These are phyloP conservation scores for Periphyllus acericola DNA, from an alignment of 2,888 invertebrate genomes.

Conservation along the genomic window DNA sequence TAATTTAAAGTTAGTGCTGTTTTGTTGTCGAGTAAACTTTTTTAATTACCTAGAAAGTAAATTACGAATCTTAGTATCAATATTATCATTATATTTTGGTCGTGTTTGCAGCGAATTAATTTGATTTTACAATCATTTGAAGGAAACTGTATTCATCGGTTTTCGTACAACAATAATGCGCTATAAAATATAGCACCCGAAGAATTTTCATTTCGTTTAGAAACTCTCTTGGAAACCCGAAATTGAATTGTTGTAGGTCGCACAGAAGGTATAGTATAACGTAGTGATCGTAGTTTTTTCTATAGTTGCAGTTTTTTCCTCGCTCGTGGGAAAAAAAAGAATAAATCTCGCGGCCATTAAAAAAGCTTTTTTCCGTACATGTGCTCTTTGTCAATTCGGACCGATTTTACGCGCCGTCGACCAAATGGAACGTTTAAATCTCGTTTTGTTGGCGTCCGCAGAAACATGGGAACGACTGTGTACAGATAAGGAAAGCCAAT, in stretches of 20 bases:
- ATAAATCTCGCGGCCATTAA: constrained; percentile 57
- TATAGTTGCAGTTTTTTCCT: neutral
- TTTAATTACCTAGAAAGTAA: no score
- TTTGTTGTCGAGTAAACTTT: no score
- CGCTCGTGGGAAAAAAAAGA: neutral
- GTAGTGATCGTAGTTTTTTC: constrained; percentile 24
- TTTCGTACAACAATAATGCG: neutral
- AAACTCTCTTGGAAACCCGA: neutral
- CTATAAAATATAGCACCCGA: neutral
- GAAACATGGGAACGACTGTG: constrained; percentile 2
- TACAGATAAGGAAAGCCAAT: constrained; percentile 49
- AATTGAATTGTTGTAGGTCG: neutral
- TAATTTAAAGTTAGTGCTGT: no score
- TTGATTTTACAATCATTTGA: no score
- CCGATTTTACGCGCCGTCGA: constrained; percentile 57
- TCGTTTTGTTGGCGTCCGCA: constrained; percentile 31
- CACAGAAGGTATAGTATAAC: neutral
- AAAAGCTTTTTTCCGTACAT: constrained; percentile 40
- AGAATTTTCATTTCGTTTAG: constrained; percentile 31
- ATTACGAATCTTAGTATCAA: no score
- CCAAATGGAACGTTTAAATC: constrained; percentile 60
- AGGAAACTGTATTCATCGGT: no score
- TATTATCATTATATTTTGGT: no score
- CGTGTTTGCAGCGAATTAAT: no score
- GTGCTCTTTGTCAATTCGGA: constrained; percentile 49